Percentiles rank a stretch among this genome's conserved stretches.
These are phyloP conservation scores for Rhabdomys pumilio DNA, from an alignment of 2,797 vertebrate genomes.

Conservation along the genomic window DNA sequence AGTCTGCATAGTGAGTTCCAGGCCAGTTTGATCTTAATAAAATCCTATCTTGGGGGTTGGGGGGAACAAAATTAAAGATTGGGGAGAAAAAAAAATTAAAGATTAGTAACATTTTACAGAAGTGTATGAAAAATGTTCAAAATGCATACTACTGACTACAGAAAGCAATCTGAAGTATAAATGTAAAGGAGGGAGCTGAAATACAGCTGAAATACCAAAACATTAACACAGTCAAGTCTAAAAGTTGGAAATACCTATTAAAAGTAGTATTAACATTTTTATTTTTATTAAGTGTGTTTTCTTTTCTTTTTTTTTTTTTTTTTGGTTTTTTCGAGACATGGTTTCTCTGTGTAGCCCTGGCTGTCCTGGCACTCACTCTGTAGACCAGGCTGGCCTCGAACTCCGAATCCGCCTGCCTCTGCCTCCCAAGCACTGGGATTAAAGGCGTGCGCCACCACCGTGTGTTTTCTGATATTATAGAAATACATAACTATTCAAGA, in stretches of 20 bases:
- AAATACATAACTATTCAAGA: constrained; percentile 27
- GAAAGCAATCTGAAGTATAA: background rate
- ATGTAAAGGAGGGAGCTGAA: background rate
- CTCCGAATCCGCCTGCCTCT: no score
- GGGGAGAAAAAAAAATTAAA: background rate
- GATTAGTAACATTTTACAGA: background rate
- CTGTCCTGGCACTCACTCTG: no score
- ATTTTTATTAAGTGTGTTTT: background rate
- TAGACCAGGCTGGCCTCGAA: no score
- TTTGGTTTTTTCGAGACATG: no score
- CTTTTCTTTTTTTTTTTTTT: background rate
- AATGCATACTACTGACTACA: background rate
- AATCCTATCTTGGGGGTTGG: background rate
- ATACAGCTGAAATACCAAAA: constrained; percentile 1
- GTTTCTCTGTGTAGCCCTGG: no score
- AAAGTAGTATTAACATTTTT: background rate
- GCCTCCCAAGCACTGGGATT: no score
- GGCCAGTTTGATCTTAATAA: background rate
- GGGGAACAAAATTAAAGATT: background rate
- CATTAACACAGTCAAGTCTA: constrained; percentile 25
- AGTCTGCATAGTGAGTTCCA: background rate
- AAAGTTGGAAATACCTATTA: background rate
- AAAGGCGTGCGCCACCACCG: no score
- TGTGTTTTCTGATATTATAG: constrained; percentile 46
- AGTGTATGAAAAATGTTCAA: constrained; percentile 32